Base-by-base conservation (phyloP, 2,797 vertebrate species). In the Ptychadena robeensis region DNA sequence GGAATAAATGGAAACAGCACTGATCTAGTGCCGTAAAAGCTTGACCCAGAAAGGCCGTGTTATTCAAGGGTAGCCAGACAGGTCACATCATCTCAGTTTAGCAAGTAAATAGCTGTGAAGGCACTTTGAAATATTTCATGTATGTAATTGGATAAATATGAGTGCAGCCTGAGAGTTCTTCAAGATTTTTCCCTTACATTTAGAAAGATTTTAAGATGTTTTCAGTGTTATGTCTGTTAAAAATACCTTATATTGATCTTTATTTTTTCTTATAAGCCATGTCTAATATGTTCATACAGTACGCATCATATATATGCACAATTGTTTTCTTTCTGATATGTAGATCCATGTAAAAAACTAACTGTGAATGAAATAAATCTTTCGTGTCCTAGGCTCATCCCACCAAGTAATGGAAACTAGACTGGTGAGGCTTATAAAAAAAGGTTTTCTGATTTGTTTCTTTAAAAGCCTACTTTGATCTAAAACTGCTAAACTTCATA, bases 101-200 rank as follows among this genome's bases (percentile, higher is more conserved):
- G 75, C 63, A 77, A 77, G 64, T 67, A 67, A 67, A 77, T 77
- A 53, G 65, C 61, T 44, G 18, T 64, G 40, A 38, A 76, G 73
- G 35, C 57, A 30, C 63, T 15, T 77, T 12, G 27, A 66, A 77
- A 77, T 77, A 65, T 77, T 67, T 67, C 37, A 77, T 67, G 30
- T 67, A 53, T n/a, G 63, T 53, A 67, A 66, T 77, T 38, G 11
- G 37, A 66, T 76, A 48, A 11, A 25, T 35, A 34, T 35, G 18
- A 15, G 32, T 34, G 31, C 34, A n/a, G 22, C 9, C 18, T 35
- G 18, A 8, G 44, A 53, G 44, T 53, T 22, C 44, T 53, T 53
- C 4, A 53, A 53, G 44, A 31, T 22, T 66, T 66, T 65, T 66
- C 64, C 53, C 31, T 14, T 27, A 65, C 22, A 63, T 76, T 38